Percentiles rank a stretch among this genome's conserved stretches.
phyloP scores from a whole-genome alignment of 1,140 invertebrate species.

The Pseudomyrmex dendroicus region DNA sequence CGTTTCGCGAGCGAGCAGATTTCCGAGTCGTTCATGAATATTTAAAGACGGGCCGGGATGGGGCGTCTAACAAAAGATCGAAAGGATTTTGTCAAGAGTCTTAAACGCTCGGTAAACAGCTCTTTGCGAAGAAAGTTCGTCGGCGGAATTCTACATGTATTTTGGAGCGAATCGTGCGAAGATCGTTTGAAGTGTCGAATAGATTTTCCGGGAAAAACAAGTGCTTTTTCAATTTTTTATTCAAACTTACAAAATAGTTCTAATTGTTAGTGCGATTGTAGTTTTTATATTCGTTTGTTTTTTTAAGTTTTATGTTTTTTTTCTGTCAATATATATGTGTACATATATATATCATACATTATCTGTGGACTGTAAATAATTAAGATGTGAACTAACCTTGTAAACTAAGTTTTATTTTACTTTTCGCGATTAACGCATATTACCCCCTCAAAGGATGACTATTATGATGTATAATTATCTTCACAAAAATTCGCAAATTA shows the following conservation, averaged over 20 bases:
- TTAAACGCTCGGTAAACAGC: slow-evolving; percentile 26
- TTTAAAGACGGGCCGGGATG: slow-evolving; percentile 59
- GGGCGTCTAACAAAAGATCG: slow-evolving; percentile 39
- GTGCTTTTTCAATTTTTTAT: background rate
- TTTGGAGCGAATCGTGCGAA: background rate
- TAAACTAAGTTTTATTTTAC: too few species aligned
- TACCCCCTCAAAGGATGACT: background rate
- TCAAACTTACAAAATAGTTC: too few species aligned
- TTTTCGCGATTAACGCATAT: too few species aligned
- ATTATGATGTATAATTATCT: slow-evolving; percentile 35
- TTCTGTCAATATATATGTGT: too few species aligned
- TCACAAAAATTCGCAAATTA: slow-evolving; percentile 37
- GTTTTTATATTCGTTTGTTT: too few species aligned
- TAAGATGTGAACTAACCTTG: too few species aligned
- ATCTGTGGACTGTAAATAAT: too few species aligned
- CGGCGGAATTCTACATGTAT: slow-evolving; percentile 32
- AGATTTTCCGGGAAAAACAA: background rate
- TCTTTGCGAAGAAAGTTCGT: slow-evolving; percentile 32
- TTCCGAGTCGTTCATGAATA: slow-evolving; percentile 72
- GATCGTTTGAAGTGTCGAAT: background rate
- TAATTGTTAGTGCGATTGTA: too few species aligned
- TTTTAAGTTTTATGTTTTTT: too few species aligned
- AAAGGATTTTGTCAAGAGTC: background rate
- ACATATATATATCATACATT: too few species aligned
- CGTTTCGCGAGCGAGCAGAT: slow-evolving; percentile 61